Conservation (phyloP, 2,888 invertebrate genomes). For the Eupithecia tripunctaria region DNA sequence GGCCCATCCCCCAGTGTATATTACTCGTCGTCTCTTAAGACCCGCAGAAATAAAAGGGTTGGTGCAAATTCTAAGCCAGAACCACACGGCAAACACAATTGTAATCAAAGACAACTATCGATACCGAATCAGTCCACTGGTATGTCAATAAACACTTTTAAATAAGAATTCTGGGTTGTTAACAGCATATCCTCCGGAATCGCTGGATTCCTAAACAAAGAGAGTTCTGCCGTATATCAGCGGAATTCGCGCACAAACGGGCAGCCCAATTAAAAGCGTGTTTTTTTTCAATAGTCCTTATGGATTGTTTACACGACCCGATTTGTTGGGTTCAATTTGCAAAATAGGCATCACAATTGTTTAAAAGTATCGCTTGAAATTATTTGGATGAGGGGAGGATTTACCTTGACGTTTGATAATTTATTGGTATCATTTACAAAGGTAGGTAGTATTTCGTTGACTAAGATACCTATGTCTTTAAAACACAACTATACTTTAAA, state of each 20-base stretch:
- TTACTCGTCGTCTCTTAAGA: too few relatives aligned
- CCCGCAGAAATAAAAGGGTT: too few relatives aligned
- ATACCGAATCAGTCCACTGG: neutral
- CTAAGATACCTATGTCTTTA: too few relatives aligned
- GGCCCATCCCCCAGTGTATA: too few relatives aligned
- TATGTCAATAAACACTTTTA: neutral
- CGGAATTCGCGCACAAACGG: conserved; percentile 64
- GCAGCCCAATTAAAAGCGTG: conserved; percentile 70
- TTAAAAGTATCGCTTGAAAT: too few relatives aligned
- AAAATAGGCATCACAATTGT: neutral
- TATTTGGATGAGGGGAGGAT: too few relatives aligned
- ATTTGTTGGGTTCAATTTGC: neutral
- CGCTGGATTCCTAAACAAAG: conserved; percentile 39
- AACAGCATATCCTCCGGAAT: neutral
- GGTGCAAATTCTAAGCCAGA: too few relatives aligned
- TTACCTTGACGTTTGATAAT: neutral
- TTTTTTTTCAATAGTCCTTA: conserved; percentile 56
- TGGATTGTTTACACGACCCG: neutral
- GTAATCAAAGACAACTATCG: neutral
- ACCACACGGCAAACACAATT: too few relatives aligned
- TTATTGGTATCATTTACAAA: neutral
- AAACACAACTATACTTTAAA: too few relatives aligned
- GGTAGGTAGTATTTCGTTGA: too few relatives aligned
- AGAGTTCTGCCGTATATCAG: conserved; percentile 53
- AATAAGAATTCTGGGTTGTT: neutral